phyloP scores from a whole-genome alignment of 2,113 vertebrate species.

The Rhinolophus sinicus region DNA sequence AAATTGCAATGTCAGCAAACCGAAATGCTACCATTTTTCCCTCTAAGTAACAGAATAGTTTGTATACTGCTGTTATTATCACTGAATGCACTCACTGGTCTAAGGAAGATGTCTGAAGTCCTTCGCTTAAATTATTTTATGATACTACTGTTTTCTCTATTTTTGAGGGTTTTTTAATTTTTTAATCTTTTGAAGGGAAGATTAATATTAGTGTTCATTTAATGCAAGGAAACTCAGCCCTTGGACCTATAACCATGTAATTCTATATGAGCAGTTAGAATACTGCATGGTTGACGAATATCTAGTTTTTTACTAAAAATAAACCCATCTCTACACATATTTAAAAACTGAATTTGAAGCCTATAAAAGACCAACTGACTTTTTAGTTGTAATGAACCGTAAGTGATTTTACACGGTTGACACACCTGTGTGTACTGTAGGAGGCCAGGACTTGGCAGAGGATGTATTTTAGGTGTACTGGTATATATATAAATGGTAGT shows the following conservation, averaged over 20 bases:
- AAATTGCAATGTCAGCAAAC: constrained; percentile 88
- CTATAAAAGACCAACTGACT: constrained; percentile 87
- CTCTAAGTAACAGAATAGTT: constrained; percentile 10
- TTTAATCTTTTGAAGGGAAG: constrained; percentile 79
- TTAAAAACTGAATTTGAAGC: constrained; percentile 85
- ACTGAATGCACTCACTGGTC: constrained; percentile 83
- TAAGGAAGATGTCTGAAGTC: constrained; percentile 76
- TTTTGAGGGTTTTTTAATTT: constrained; percentile 74
- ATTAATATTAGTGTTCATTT: constrained; percentile 80
- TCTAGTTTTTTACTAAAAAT: constrained; percentile 84
- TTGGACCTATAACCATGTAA: constrained; percentile 79
- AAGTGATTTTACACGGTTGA: constrained; percentile 88
- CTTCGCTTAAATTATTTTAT: constrained; percentile 80
- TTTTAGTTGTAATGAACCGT: constrained; percentile 86
- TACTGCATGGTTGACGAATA: constrained; percentile 80
- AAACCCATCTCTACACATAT: constrained; percentile 84
- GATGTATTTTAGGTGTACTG: constrained; percentile 82
- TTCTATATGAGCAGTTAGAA: constrained; percentile 79
- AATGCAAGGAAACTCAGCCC: constrained; percentile 78
- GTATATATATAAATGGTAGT: constrained; percentile 76
- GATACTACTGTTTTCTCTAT: constrained; percentile 86
- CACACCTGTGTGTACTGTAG: constrained; percentile 89
- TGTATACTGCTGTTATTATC: constrained; percentile 54
- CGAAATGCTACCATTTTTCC: constrained; percentile 75
- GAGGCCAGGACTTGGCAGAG: constrained; percentile 87